Evolutionary conservation across 92 coral and sea anemone genomes (phyloP), one percentile per base, ranked within the genome.

Genomic region (Plumapathes pennacea): DNA sequence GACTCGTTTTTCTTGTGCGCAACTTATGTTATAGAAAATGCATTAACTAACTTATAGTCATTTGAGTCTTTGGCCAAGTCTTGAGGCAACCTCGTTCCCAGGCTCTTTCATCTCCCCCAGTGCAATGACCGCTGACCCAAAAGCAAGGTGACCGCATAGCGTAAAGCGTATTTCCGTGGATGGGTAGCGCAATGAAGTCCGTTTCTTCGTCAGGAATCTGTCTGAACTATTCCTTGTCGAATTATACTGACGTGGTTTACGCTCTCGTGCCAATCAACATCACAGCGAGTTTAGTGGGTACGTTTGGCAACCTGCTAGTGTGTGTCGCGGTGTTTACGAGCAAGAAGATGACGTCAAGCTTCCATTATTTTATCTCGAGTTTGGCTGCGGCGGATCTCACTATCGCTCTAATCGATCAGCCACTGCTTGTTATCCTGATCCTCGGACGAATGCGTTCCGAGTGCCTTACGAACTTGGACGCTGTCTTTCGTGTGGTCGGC

Each of bases 301-400:
- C 80, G 4, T n/a, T 68, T 23, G 95, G 97, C 4, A 91, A 91
- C 67, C 33, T 72, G 22, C 62, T 87, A 30, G 96, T 91, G 0
- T 83, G 68, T 29, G 5, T 82, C 13, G 80, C 88, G 4, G 91
- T 91, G 32, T 58, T 79, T 47, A 75, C 76, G 4, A 74, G 82
- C 13, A 48, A 38, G 37, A 65, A 60, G 20, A 74, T 76, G 66
- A 61, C 59, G 17, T 32, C 78, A 22, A 79, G 89, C 52, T 87
- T 85, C 22, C 77, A 76, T 43, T 91, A 83, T 41, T 83, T 86
- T 22, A 82, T 91, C 37, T 51, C 77, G 27, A 75, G 78, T 32
- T 77, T 91, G 28, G 95, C 91, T 3, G 30, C 72, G 5, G 97
- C 97, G 9, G 97, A 91, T 55, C 57, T 91, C 29, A 34, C 70